Percentiles rank a stretch among this genome's conserved stretches.
phyloP scores from a whole-genome alignment of 2,113 vertebrate species.

The Crotalus viridis region DNA sequence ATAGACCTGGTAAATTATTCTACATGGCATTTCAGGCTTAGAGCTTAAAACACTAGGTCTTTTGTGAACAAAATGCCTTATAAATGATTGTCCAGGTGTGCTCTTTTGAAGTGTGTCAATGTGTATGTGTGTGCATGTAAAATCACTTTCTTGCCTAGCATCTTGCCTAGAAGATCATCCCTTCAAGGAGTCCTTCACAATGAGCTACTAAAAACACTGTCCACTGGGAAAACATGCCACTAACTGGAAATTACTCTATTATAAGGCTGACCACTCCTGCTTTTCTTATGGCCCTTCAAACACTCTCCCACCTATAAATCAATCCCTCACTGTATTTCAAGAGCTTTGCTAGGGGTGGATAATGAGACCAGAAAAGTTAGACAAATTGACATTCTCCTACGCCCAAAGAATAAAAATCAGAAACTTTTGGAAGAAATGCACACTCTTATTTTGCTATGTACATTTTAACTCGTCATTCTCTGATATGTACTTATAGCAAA shows the following conservation, averaged over 20 bases:
- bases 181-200: background rate
- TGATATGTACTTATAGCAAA: background rate
- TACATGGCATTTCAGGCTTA: rapidly evolving
- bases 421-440: background rate
- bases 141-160: background rate
- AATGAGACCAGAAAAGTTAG: background rate
- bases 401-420: background rate
- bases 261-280: background rate
- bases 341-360: background rate
- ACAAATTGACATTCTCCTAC: background rate
- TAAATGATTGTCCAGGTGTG: background rate
- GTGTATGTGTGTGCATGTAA: no score
- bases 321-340: background rate
- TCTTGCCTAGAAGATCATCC: background rate
- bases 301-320: background rate
- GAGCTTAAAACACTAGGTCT: rapidly evolving
- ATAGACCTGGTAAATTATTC: background rate
- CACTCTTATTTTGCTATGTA: background rate
- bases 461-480: background rate
- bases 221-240: background rate
- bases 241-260: background rate
- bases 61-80: background rate
- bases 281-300: background rate
- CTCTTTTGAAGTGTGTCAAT: background rate
- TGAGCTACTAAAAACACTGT: background rate